These are phyloP conservation scores for Chrysina gloriosa DNA, from an alignment of 2,888 invertebrate genomes.

Conservation along the genomic window DNA sequence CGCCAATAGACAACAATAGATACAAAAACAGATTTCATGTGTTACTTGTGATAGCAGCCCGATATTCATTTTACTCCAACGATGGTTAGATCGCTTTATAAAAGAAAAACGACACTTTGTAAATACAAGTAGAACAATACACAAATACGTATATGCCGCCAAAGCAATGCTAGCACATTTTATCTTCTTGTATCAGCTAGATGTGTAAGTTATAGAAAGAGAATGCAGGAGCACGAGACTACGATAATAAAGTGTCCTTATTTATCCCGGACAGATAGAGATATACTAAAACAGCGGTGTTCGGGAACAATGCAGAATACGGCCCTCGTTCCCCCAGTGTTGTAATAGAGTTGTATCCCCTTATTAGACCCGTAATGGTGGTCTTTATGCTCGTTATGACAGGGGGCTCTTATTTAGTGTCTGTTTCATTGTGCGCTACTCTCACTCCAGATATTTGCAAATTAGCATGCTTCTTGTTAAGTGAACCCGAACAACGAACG, in stretches of 20 bases:
- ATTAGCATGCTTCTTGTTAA: conserved; percentile 54
- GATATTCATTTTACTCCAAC: no score
- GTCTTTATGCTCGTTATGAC: conserved; percentile 60
- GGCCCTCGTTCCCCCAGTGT: conserved; percentile 51
- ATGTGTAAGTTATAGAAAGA: conserved; percentile 30
- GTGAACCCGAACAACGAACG: conserved; percentile 36
- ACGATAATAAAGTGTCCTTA: conserved; percentile 55
- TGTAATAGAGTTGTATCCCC: conserved; percentile 60
- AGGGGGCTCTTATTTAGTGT: conserved; percentile 60
- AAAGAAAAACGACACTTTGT: not conserved
- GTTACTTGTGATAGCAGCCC: no score
- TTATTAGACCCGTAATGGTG: conserved; percentile 62
- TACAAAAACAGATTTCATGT: no score
- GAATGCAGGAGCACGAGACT: conserved; percentile 17
- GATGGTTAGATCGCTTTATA: no score
- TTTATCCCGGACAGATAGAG: conserved; percentile 55
- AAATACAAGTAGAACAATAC: not conserved
- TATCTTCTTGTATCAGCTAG: not conserved
- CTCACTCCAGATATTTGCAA: conserved; percentile 54
- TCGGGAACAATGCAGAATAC: conserved; percentile 36
- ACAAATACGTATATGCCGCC: not conserved
- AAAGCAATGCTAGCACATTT: not conserved
- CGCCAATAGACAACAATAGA: no score
- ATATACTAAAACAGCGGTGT: conserved; percentile 33
- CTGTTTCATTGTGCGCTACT: conserved; percentile 59